These are phyloP conservation scores for Hiodon alosoides DNA, from an alignment of 2,113 vertebrate species.

Conservation along the genomic window DNA sequence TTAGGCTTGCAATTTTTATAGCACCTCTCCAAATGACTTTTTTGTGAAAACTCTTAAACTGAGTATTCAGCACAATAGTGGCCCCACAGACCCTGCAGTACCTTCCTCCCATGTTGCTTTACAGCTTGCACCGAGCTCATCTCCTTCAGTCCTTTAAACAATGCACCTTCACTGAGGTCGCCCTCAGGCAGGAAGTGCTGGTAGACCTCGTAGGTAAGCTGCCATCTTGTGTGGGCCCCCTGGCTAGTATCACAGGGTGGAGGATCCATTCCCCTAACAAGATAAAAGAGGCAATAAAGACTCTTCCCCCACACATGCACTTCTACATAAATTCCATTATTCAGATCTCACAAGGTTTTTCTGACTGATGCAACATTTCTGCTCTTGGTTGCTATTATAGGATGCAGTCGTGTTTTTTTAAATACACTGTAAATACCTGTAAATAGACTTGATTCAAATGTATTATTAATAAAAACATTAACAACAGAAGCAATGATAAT, in stretches of 20 bases:
- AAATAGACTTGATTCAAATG: no score
- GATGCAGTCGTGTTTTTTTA: no score
- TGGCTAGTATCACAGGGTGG: constrained; percentile 22
- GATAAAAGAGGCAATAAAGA: not conserved
- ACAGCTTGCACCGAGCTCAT: constrained; percentile 23
- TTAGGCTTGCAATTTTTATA: no score
- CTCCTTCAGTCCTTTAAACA: constrained; percentile 13
- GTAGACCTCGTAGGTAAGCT: constrained; percentile 28
- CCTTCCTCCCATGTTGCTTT: constrained; percentile 23
- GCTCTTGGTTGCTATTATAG: no score
- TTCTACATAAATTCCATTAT: no score
- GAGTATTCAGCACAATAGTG: constrained; percentile 5
- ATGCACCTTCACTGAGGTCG: constrained; percentile 18
- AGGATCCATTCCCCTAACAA: not conserved
- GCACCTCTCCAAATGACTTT: no score
- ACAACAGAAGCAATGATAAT: no score
- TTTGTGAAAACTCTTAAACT: no score
- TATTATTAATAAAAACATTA: no score
- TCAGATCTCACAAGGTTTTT: no score
- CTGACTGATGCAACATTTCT: no score
- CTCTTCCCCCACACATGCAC: not conserved
- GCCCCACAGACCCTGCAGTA: not conserved
- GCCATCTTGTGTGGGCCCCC: constrained; percentile 19
- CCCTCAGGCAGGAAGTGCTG: constrained; percentile 30
- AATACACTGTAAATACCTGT: no score